These are phyloP conservation scores for Steatocranus sp. DNA, from an alignment of 2,797 vertebrate genomes.

Conservation along the genomic window DNA sequence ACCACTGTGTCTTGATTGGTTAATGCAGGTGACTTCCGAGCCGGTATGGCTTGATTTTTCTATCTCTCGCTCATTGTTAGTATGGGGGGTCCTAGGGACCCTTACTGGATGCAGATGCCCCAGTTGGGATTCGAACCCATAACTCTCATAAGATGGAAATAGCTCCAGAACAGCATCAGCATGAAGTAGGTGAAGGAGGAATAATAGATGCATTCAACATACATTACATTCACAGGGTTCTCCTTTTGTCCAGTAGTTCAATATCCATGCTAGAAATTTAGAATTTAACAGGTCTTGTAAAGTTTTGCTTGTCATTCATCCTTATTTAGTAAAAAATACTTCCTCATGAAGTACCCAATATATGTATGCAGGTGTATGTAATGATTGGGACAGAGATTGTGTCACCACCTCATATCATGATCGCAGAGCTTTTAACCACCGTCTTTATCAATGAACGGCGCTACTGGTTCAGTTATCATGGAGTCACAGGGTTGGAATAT, in stretches of 20 bases:
- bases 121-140: neutral
- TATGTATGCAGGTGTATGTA: neutral
- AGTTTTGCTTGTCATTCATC: neutral
- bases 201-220: neutral
- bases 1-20: neutral
- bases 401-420: neutral
- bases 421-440: neutral
- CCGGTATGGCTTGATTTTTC: neutral
- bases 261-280: neutral
- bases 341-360: neutral
- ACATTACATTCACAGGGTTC: neutral
- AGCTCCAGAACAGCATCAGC: neutral
- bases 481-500: neutral
- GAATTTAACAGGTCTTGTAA: neutral
- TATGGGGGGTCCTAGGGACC: neutral
- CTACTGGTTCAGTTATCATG: neutral
- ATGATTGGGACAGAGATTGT: neutral
- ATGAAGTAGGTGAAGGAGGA: neutral
- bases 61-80: neutral
- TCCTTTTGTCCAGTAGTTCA: neutral
- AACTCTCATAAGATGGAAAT: neutral
- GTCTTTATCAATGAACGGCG: neutral
- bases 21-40: neutral
- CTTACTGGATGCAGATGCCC: neutral
- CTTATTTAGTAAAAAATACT: neutral